Evolutionary conservation across 2,113 vertebrate species (phyloP).

Genomic region (Phalacrocorax aristotelis): DNA sequence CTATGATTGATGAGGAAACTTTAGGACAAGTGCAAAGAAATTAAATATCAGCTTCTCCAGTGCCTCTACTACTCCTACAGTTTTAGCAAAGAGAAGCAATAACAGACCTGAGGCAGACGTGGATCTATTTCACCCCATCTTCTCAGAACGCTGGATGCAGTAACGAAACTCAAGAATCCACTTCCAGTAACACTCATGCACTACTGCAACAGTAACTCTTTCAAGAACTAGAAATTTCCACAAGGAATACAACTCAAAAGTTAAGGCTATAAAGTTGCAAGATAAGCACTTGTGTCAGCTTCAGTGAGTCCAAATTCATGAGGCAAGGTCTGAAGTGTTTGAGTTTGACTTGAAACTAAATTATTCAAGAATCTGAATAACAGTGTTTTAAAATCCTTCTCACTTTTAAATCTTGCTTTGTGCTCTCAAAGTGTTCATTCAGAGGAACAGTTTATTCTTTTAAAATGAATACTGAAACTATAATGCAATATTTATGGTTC

Average conservation of each 20-base stretch:
- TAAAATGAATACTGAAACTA: background rate
- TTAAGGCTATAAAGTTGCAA: background rate
- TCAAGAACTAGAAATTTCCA: background rate
- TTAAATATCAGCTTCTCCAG: background rate
- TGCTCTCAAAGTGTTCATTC: background rate
- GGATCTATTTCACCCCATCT: background rate
- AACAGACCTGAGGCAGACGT: background rate
- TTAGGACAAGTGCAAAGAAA: background rate
- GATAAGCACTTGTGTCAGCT: accelerated
- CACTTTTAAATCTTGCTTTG: background rate
- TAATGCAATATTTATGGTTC: background rate
- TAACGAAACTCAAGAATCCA: background rate
- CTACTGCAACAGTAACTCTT: background rate
- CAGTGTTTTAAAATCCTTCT: background rate
- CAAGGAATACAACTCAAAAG: background rate
- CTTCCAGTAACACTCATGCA: background rate
- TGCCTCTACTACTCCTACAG: background rate
- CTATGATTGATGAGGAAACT: background rate
- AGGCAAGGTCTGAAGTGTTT: background rate
- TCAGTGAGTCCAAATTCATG: background rate
- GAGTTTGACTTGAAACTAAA: background rate
- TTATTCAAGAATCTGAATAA: background rate
- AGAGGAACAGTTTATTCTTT: background rate
- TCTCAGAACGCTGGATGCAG: background rate
- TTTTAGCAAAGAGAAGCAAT: background rate